Evolutionary conservation across 2,888 invertebrate species (phyloP), one percentile per base, ranked within the genome.

Genomic region (Scaptomyza cyrtandrae): DNA sequence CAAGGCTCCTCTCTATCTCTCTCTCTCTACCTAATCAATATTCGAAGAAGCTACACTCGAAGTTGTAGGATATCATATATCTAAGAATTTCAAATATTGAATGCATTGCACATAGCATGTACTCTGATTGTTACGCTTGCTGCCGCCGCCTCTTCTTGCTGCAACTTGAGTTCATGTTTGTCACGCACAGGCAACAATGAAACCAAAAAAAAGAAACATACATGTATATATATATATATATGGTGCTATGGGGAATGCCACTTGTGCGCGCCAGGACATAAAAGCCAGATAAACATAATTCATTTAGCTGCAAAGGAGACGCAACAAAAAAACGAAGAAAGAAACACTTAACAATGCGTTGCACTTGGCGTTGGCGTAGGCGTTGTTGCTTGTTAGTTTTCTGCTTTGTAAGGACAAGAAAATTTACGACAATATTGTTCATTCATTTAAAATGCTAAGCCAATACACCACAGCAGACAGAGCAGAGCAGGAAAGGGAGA

Each of bases 361-460:
- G 83, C 84, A 88, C 83, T 75, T 76, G 71, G 48, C 56, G 43
- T 45, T 54, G 75, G 44, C 58, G 39, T 48, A 54, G 75, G 63
- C 65, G 55, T 37, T 49, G 52, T 55, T 46, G n/a, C 27, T 58
- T 41, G 55, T 19, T 31, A 45, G 53, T 52, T 53, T 16, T 29
- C 19, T 50, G 33, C 19, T 64, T 55, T 35, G n/a, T 24, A 76
- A 71, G 78, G 59, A 74, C 59, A 63, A 67, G 58, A 65, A 63
- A 81, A 81, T 87, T 70, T 87, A 85, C 88, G 88, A 81, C 86
- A 85, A 79, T 75, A 81, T 77, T 86, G 80, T 86, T 88, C 86
- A 86, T 86, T 86, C 86, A 86, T 89, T 86, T 86, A 85, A 85
- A 89, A 89, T 86, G 76, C 83, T 80, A 76, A 77, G 78, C 71